Evolutionary conservation across 2,888 invertebrate species (phyloP).

Genomic region (Andrena camellia): DNA sequence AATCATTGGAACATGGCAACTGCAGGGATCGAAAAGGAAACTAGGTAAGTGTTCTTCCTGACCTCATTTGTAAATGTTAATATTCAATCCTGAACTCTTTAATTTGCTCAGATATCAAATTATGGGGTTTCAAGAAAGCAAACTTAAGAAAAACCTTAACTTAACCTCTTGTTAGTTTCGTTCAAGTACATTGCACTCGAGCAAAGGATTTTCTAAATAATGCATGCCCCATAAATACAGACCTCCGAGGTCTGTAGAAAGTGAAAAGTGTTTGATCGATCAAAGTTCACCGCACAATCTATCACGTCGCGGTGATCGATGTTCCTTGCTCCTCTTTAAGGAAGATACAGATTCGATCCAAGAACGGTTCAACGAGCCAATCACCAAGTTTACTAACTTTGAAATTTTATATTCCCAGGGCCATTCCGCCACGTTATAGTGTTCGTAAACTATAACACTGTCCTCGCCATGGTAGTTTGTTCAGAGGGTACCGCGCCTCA

Average conservation of each 20-base stretch:
- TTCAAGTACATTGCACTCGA: not conserved
- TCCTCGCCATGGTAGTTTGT: slow-evolving; percentile 66
- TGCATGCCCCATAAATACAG: slow-evolving; percentile 1
- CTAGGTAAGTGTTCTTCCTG: slow-evolving; percentile 48
- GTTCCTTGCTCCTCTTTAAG: not conserved
- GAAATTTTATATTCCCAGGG: slow-evolving; percentile 60
- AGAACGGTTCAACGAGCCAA: not conserved
- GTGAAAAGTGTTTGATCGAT: slow-evolving; percentile 4
- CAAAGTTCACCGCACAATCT: slow-evolving; percentile 14
- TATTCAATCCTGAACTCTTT: too few relatives aligned
- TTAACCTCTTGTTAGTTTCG: too few relatives aligned
- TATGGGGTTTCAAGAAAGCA: not conserved
- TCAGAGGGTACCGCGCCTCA: slow-evolving; percentile 47
- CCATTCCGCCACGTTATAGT: slow-evolving; percentile 66
- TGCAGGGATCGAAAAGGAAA: slow-evolving; percentile 57
- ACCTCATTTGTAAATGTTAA: too few relatives aligned
- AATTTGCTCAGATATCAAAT: not conserved
- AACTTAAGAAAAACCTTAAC: not conserved
- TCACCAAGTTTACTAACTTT: slow-evolving; percentile 23
- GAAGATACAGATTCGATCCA: not conserved
- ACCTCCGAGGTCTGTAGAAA: not conserved
- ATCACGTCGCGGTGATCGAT: not conserved
- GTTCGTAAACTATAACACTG: slow-evolving; percentile 55
- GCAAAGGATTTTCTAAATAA: slow-evolving; percentile 16
- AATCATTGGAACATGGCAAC: slow-evolving; percentile 62